These are phyloP conservation scores for Catostylus mosaicus DNA, from an alignment of 30 jellyfish, hydroid and myxozoan species.

Conservation along the genomic window DNA sequence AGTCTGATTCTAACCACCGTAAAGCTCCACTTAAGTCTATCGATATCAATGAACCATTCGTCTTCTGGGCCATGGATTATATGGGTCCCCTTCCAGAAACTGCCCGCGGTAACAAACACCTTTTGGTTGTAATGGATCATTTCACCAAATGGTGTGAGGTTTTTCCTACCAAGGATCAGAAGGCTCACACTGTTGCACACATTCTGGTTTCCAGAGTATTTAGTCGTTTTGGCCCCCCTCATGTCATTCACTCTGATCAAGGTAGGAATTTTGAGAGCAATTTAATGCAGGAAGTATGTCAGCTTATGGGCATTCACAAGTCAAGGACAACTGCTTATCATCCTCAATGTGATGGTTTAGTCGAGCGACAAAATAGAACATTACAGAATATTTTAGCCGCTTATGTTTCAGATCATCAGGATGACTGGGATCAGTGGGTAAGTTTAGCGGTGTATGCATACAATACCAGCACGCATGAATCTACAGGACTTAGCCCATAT, in stretches of 20 bases:
- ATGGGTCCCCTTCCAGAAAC: conserved; percentile 62
- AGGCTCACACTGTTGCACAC: conserved; percentile 64
- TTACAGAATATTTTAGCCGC: conserved; percentile 35
- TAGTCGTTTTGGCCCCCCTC: conserved; percentile 64
- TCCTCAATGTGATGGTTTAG: too few species aligned
- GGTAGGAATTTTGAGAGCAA: conserved; percentile 59
- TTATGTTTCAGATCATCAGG: conserved; percentile 24
- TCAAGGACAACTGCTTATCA: conserved; percentile 55
- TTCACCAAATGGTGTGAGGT: too few species aligned
- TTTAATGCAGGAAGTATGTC: conserved; percentile 42
- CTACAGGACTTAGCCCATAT: conserved; percentile 68
- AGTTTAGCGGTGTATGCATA: conserved; percentile 46
- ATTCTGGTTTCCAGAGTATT: conserved; percentile 17
- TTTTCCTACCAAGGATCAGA: conserved; percentile 45
- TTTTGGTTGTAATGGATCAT: conserved; percentile 47
- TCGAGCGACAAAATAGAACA: conserved; percentile 44
- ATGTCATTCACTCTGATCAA: conserved; percentile 57
- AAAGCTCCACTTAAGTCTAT: conserved; percentile 35
- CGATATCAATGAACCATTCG: conserved; percentile 36
- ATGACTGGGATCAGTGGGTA: conserved; percentile 47
- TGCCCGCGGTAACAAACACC: conserved; percentile 51
- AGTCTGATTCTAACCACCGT: neutral
- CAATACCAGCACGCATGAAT: conserved; percentile 52
- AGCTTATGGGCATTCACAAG: conserved; percentile 49
- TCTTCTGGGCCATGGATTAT: conserved; percentile 58